These are phyloP conservation scores for Nothobranchius furzeri DNA, from an alignment of 2,113 vertebrate genomes.

Conservation along the genomic window DNA sequence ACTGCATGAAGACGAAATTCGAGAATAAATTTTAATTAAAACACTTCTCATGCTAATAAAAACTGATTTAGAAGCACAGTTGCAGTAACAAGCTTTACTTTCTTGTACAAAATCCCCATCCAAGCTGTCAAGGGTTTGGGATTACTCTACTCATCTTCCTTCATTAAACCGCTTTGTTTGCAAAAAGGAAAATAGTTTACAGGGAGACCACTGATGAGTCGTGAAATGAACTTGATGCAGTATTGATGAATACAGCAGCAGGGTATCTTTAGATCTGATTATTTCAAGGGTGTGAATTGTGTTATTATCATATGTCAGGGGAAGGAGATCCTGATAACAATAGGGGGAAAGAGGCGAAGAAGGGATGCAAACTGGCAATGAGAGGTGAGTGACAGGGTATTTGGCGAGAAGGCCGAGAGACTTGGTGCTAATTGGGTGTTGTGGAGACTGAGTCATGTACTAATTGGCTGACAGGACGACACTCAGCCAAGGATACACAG, in stretches of 20 bases:
- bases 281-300: slow-evolving; percentile 57
- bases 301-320: slow-evolving; percentile 43
- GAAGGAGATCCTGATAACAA: slow-evolving; percentile 20
- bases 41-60: slow-evolving; percentile 47
- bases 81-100: slow-evolving; percentile 30
- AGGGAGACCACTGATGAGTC: slow-evolving; percentile 53
- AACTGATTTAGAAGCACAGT: slow-evolving; percentile 39
- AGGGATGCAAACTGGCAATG: slow-evolving; percentile 43
- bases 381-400: slow-evolving; percentile 81
- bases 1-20: slow-evolving; percentile 5
- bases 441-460: slow-evolving; percentile 49
- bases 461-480: slow-evolving; percentile 68
- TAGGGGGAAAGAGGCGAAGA: slow-evolving; percentile 53
- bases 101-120: slow-evolving; percentile 25
- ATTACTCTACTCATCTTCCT: slow-evolving; percentile 22
- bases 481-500: slow-evolving; percentile 47
- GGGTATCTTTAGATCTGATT: slow-evolving; percentile 59
- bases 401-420: slow-evolving; percentile 63
- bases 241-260: slow-evolving; percentile 63
- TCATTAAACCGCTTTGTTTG: slow-evolving; percentile 56
- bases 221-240: slow-evolving; percentile 57
- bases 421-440: slow-evolving; percentile 66
- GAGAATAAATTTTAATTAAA: slow-evolving; percentile 38
- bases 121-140: slow-evolving; percentile 23
- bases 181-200: slow-evolving; percentile 39